Conservation (phyloP, 2,888 invertebrate species). For the Acleris holmiana region DNA sequence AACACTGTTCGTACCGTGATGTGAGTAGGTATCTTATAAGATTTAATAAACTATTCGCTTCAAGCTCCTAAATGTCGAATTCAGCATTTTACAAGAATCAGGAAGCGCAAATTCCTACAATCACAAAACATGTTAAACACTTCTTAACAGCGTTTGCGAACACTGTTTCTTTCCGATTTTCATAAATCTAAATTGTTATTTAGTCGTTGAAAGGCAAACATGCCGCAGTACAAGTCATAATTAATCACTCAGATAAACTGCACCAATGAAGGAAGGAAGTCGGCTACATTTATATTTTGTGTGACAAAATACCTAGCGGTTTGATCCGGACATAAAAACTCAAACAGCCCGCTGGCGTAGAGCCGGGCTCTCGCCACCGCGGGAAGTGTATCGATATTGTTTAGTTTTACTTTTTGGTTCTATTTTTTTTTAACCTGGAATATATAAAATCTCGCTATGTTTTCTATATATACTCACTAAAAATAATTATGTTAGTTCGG, state of each 20-base stretch:
- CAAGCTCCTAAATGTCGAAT: too few relatives aligned
- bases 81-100: too few relatives aligned
- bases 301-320: conserved; percentile 83
- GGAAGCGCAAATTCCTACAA: too few relatives aligned
- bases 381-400: conserved; percentile 33
- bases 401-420: too few relatives aligned
- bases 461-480: too few relatives aligned
- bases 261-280: conserved; percentile 83
- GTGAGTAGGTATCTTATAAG: too few relatives aligned
- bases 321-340: conserved; percentile 84
- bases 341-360: conserved; percentile 66
- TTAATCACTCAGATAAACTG: conserved; percentile 82
- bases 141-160: not conserved
- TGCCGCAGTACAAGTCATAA: conserved; percentile 62
- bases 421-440: too few relatives aligned
- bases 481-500: too few relatives aligned
- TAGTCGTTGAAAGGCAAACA: conserved; percentile 60
- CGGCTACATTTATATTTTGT: conserved; percentile 82
- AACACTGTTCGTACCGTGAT: too few relatives aligned
- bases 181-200: conserved; percentile 46
- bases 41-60: too few relatives aligned
- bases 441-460: too few relatives aligned
- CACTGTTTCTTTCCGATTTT: conserved; percentile 20
- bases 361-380: conserved; percentile 41
- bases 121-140: not conserved